Evolutionary conservation across 2,888 invertebrate species (phyloP), one percentile per base, ranked within the genome.

Genomic region (Labia minor): DNA sequence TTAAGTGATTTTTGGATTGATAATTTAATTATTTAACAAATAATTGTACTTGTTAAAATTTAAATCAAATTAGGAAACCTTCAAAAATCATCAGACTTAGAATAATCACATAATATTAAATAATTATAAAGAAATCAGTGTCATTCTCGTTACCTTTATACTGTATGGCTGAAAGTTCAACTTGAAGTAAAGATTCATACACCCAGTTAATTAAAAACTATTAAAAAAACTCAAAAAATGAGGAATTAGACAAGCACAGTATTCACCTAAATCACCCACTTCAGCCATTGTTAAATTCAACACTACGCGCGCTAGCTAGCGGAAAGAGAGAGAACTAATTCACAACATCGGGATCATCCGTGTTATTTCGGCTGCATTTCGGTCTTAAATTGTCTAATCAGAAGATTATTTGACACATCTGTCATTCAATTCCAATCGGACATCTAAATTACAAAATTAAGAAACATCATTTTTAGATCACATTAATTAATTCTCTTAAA

Each of bases 281-380:
- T 49, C 49, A 49, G 49, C 49, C 49, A 49, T 49, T 49, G 49
- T 49, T 49, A 49, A 49, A 49, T 49, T 49, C 49, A 49, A 49
- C 8, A 49, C 49, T 49, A 49, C 49, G 14, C 14, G 49, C 33
- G 33, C 49, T 49, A 49, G 49, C 49, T 49, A 49, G 16, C 49
- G 49, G 49, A 49, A 49, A 49, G 6, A 8, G 14, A 49, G 14
- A 16, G 16, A 49, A 49, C 49, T 49, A 49, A 49, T 49, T 14
- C n/a, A 14, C 2, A 14, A n/a, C 2, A n/a, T 49, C 49, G 49
- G 49, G 49, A 49, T n/a, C 3, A 16, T 49, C 14, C 49, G 49
- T 4, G 3, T 10, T 3, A 49, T 2, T 49, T 49, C 49, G 49
- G 49, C 14, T 16, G 49, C 3, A 4, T n/a, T 49, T 49, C 49